Conservation (phyloP, 53 echinoderm and acorn worm genomes). For the Echinometra lucunter region DNA sequence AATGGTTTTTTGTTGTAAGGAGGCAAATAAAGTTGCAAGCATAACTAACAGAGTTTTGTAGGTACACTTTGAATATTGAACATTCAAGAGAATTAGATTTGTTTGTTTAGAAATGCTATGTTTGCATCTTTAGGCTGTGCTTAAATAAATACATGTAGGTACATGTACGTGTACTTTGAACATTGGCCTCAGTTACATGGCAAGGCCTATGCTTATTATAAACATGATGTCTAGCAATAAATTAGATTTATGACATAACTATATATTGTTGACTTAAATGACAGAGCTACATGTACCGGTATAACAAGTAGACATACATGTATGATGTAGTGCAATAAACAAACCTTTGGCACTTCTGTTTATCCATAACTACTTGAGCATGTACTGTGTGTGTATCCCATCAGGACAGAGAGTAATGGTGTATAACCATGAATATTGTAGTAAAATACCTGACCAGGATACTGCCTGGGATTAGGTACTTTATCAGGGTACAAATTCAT, state of each 20-base stretch:
- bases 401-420: no score
- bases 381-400: no score
- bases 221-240: no score
- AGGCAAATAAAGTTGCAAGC: no score
- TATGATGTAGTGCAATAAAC: background rate
- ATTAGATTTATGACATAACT: background rate
- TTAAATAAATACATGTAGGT: background rate
- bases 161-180: conserved; percentile 18
- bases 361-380: background rate
- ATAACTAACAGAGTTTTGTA: no score
- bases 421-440: background rate
- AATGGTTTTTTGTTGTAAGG: no score
- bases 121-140: background rate
- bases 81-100: background rate
- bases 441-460: background rate
- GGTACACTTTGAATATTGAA: background rate
- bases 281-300: no score
- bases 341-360: background rate
- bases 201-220: background rate
- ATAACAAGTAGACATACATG: no score
- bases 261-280: no score
- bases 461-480: background rate
- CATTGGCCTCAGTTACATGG: background rate
- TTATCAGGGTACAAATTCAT: background rate
- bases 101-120: background rate